Conservation (phyloP, 2,797 vertebrate species). For the Perodicticus potto region DNA sequence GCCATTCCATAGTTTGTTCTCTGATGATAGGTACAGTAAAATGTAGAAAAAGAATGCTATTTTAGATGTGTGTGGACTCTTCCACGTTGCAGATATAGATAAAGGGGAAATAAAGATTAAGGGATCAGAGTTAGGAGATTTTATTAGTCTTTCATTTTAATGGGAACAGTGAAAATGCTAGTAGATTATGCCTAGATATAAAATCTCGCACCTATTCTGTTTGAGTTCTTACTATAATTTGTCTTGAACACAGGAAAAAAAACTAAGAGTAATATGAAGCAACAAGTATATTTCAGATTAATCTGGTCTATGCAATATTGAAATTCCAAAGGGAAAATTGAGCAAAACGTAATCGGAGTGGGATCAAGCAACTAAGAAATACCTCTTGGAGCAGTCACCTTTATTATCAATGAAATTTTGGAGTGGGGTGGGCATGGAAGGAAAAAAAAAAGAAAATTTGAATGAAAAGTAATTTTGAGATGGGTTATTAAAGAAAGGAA, state of each 20-base stretch:
- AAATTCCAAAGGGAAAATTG: neutral
- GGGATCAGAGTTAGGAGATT: neutral
- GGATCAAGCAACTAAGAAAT: neutral
- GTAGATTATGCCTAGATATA: neutral
- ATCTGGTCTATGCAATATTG: neutral
- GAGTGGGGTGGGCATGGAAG: too few relatives aligned
- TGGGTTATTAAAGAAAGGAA: conserved; percentile 31
- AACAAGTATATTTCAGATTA: neutral
- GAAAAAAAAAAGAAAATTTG: neutral
- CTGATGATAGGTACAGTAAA: conserved; percentile 38
- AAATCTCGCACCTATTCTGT: neutral
- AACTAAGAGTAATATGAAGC: neutral
- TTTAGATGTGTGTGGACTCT: neutral
- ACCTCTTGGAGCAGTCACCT: neutral
- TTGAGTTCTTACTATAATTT: neutral
- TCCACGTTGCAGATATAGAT: neutral
- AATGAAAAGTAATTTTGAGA: neutral
- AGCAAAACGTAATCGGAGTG: neutral
- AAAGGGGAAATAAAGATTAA: conserved; percentile 35
- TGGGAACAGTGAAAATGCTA: neutral
- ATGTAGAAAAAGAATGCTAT: neutral
- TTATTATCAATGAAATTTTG: neutral
- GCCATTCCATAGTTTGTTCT: neutral
- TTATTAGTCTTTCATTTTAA: conserved; percentile 17
- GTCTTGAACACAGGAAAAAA: neutral